phyloP scores from a whole-genome alignment of 2,113 vertebrate genomes.

The Rhynchopsitta pachyrhyncha region DNA sequence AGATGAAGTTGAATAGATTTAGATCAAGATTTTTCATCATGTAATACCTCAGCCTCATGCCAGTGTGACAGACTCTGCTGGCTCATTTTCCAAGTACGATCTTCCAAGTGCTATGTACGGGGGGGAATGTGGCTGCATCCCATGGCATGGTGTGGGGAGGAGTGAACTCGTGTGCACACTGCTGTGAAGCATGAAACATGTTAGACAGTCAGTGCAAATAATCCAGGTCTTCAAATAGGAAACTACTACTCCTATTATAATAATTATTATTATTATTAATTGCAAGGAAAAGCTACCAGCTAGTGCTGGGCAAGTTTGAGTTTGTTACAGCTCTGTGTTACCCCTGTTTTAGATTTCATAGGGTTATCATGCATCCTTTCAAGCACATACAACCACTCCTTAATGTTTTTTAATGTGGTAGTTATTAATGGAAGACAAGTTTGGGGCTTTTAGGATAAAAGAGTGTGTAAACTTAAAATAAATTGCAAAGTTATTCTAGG shows the following conservation, averaged over 20 bases:
- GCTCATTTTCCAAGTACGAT: background rate
- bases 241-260: background rate
- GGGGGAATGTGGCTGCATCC: background rate
- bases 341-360: background rate
- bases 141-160: fast-evolving
- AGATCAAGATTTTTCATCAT: background rate
- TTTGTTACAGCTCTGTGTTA: background rate
- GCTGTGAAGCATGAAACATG: fast-evolving
- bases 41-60: background rate
- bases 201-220: background rate
- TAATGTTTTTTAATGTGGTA: background rate
- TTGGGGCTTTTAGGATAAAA: background rate
- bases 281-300: background rate
- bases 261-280: background rate
- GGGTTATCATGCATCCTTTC: background rate
- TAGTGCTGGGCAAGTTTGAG: background rate
- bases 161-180: background rate
- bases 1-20: background rate
- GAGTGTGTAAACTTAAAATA: background rate
- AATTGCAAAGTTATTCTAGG: background rate
- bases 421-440: background rate
- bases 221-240: background rate
- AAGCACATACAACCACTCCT: background rate
- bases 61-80: background rate
- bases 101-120: background rate